phyloP scores from a whole-genome alignment of 2,113 vertebrate genomes.

The Euleptes europaea region DNA sequence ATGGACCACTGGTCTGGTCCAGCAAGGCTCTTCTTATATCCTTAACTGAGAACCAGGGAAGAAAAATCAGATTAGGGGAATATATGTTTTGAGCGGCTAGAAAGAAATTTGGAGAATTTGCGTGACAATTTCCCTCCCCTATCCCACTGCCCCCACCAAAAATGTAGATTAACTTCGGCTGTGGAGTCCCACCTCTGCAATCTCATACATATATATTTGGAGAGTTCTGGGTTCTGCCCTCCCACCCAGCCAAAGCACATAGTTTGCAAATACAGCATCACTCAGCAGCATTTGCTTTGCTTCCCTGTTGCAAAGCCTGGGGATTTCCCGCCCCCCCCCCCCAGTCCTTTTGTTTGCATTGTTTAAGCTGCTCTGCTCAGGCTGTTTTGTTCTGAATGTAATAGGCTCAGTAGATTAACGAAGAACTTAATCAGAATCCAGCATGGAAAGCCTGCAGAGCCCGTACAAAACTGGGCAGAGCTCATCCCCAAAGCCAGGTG shows the following conservation, averaged over 20 bases:
- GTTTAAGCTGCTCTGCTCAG: not conserved
- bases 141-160: too few species aligned
- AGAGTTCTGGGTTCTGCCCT: not conserved
- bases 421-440: not conserved
- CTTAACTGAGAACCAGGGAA: too few species aligned
- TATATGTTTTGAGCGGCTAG: too few species aligned
- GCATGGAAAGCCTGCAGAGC: not conserved
- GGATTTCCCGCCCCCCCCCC: not conserved
- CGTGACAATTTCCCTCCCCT: too few species aligned
- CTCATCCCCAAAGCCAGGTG: not conserved
- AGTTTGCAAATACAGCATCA: not conserved
- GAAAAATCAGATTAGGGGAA: too few species aligned
- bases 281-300: not conserved
- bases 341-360: not conserved
- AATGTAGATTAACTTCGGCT: too few species aligned
- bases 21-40: too few species aligned
- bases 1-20: too few species aligned
- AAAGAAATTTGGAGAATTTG: too few species aligned
- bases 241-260: not conserved
- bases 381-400: not conserved
- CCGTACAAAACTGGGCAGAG: not conserved
- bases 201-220: not conserved
- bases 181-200: too few species aligned
- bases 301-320: not conserved
- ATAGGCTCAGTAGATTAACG: conserved; percentile 14